Evolutionary conservation across 2,113 vertebrate genomes (phyloP).

Genomic region (Poeciliopsis occidentalis): DNA sequence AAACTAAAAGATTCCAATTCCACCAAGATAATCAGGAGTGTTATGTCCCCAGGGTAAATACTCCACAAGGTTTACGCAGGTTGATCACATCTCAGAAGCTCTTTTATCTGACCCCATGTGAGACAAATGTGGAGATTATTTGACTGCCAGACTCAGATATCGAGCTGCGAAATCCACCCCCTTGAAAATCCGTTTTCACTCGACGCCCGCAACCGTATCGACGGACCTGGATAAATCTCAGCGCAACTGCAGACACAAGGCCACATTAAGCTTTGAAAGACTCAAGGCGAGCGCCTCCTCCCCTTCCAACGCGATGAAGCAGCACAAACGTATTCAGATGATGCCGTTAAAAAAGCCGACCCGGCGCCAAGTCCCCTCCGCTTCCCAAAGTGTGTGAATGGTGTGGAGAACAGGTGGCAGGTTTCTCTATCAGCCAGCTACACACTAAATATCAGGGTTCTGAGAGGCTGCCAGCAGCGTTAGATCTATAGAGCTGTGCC

Average conservation of each 20-base stretch:
- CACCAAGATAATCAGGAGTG: slow-evolving; percentile 5
- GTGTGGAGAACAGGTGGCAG: slow-evolving; percentile 7
- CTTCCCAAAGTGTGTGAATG: not conserved
- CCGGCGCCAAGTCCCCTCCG: not conserved
- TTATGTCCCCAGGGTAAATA: not conserved
- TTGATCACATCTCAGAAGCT: slow-evolving; percentile 13
- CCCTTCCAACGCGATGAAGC: not conserved
- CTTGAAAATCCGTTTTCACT: slow-evolving; percentile 26
- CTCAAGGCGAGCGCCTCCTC: slow-evolving; percentile 35
- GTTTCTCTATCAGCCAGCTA: slow-evolving; percentile 11
- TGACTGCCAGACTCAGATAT: slow-evolving; percentile 34
- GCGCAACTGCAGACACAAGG: slow-evolving; percentile 10
- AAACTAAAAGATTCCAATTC: slow-evolving; percentile 1
- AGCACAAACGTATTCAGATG: not conserved
- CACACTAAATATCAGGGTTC: slow-evolving; percentile 10
- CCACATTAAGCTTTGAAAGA: not conserved
- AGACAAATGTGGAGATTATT: slow-evolving; percentile 33
- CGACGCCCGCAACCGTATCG: slow-evolving; percentile 34
- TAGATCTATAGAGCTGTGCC: not conserved
- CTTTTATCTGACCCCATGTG: slow-evolving; percentile 25
- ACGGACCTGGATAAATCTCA: slow-evolving; percentile 31
- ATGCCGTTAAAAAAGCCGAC: not conserved
- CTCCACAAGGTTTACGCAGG: slow-evolving; percentile 8
- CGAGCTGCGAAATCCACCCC: slow-evolving; percentile 17
- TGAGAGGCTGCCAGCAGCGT: not conserved